Evolutionary conservation across 2,797 vertebrate genomes (phyloP), one percentile per base, ranked within the genome.

Genomic region (Chanos chanos): DNA sequence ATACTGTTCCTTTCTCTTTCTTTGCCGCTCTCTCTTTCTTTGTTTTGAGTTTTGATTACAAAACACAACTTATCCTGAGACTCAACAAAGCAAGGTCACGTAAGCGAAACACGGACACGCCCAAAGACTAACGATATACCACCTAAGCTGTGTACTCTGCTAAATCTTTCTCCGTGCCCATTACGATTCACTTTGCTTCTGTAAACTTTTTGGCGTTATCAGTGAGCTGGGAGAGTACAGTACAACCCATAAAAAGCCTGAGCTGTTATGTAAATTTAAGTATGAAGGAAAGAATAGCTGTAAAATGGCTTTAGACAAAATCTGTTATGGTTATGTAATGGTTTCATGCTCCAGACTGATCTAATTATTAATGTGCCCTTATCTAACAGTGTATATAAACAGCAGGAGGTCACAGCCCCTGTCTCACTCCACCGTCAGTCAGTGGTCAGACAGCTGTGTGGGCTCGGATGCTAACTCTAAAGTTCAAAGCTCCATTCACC

Each of bases 381-480:
- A 27, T 33, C 19, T 22, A 63, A 47, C 37, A 47, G 19, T 21
- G 28, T 15, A 64, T 47, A 48, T 53, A 51, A 49, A 50, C 51
- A 64, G 27, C 10, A 24, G 54, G 56, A 18, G 51, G 36, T 49
- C 58, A 39, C 51, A 21, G 54, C 72, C 53, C 76, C 67, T 58
- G n/a, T 78, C 61, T 68, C 73, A 61, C 68, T 59, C 59, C 40
- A 48, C 65, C 48, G 30, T 87, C 80, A 80, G 69, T 89, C 82
- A 81, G 49, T 5, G 57, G 66, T 51, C 68, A 68, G 76, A 83
- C 85, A 87, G 84, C 75, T 87, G 87, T 74, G 70, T 27, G 53
- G 18, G 45, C 59, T 53, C 57, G 70, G 50, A 74, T 47, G 73
- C 77, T 69, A 64, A 72, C 69, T 18, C 16, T 18, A 71, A 77